Evolutionary conservation across 2,113 vertebrate species (phyloP), one percentile per base, ranked within the genome.

Genomic region (Pygoscelis antarcticus): DNA sequence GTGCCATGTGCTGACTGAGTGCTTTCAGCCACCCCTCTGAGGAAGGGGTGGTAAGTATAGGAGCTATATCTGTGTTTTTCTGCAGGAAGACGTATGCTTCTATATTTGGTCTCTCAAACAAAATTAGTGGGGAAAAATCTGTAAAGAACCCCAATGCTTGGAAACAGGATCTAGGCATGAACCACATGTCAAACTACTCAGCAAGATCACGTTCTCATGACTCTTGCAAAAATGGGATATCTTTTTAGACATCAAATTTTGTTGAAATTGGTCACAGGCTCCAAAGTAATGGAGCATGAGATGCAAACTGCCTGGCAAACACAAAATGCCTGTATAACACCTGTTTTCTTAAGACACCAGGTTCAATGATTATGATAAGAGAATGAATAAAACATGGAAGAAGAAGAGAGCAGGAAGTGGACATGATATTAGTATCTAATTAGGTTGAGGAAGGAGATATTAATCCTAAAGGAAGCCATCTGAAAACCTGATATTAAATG

Each of bases 141-240:
- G 52, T 79, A 57, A 78, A 62, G 19, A 82, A 40, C 29, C 14
- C 18, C 18, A 20, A 0, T 54, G n/a, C 29, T 38, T 75, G 47
- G 38, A 75, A 93, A 80, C 9, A 57, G 42, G 29, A 26, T 71
- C 47, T 68, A 54, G 68, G 38, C 23, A 25, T 15, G 8, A 93
- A 21, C 22, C 15, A 19, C 0, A 0, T 3, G 0, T 47, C 16
- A 49, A 46, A 65, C 26, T 85, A 71, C 44, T 51, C 57, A 94
- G n/a, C 38, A 68, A 68, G 44, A 57, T 65, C 36, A 80, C 36
- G 44, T 74, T 83, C 32, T 57, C 23, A 74, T 1, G 8, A 61
- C 9, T 57, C 22, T 40, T 69, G 26, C 22, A 83, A 83, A 88
- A 85, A 22, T 19, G 7, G 7, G 13, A 8, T 36, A 14, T 30